Evolutionary conservation across 2,113 vertebrate species (phyloP).

Genomic region (Chaenocephalus aceratus): DNA sequence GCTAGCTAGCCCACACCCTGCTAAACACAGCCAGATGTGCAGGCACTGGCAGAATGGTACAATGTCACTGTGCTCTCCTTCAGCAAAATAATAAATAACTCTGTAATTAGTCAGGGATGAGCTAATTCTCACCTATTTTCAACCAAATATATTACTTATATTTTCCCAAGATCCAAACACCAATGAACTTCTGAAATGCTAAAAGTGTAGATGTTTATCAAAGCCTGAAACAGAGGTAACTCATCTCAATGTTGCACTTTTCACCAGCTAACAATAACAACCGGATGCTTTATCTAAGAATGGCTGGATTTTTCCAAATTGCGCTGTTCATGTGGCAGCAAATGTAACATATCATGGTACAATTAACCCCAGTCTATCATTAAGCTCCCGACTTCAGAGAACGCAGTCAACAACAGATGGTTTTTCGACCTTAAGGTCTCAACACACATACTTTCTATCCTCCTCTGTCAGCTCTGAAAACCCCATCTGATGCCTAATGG

Average conservation of each 20-base stretch:
- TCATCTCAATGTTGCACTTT: constrained; percentile 17
- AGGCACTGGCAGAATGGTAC: constrained; percentile 62
- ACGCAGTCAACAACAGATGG: constrained; percentile 58
- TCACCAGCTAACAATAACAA: constrained; percentile 21
- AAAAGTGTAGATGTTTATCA: background rate
- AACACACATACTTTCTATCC: constrained; percentile 26
- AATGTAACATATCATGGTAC: constrained; percentile 45
- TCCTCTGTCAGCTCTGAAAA: constrained; percentile 36
- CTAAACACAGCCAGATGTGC: constrained; percentile 82
- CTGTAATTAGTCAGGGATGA: constrained; percentile 2
- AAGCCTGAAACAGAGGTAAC: constrained; percentile 20
- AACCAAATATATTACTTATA: background rate
- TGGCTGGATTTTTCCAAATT: constrained; percentile 29
- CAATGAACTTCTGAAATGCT: background rate
- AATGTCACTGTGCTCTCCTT: constrained; percentile 51
- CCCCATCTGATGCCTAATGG: constrained; percentile 50
- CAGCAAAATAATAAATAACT: constrained; percentile 17
- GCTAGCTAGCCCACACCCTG: constrained; percentile 80
- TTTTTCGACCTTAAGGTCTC: constrained; percentile 49
- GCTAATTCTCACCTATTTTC: constrained; percentile 6
- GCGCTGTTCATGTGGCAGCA: constrained; percentile 33
- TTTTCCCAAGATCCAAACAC: background rate
- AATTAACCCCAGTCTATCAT: constrained; percentile 45
- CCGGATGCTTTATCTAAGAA: constrained; percentile 45
- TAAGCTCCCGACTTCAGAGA: constrained; percentile 31